Evolutionary conservation across 2,113 vertebrate species (phyloP).

Genomic region (Athene noctua): DNA sequence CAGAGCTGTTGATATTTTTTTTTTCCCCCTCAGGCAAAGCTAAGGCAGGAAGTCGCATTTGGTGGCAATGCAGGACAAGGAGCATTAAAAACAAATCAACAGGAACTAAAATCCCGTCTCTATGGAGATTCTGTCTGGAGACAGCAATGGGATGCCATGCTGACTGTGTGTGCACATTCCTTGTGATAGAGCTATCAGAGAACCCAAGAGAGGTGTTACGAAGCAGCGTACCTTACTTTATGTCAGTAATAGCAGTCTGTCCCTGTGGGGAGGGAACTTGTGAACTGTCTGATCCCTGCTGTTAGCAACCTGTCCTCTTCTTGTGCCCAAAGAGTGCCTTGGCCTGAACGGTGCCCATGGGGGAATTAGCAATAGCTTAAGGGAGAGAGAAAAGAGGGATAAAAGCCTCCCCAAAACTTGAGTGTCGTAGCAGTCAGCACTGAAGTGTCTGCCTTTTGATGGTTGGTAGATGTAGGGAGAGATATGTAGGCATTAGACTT

Average conservation of each 20-base stretch:
- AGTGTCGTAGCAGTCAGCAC: accelerated
- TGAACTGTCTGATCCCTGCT: not conserved
- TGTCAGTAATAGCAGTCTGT: not conserved
- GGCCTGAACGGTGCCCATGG: not conserved
- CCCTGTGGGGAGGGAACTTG: not conserved
- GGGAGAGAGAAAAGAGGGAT: not conserved
- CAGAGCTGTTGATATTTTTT: not conserved
- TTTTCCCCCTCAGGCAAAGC: not conserved
- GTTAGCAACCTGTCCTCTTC: not conserved
- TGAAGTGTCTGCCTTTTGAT: not conserved
- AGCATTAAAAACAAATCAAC: not conserved
- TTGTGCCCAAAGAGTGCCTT: not conserved
- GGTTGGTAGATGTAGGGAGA: not conserved
- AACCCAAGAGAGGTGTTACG: not conserved
- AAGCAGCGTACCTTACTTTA: not conserved
- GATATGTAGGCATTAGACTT: not conserved
- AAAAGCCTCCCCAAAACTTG: not conserved
- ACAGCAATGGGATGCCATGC: not conserved
- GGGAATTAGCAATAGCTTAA: not conserved
- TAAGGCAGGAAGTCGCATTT: not conserved
- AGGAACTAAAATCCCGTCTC: constrained; percentile 33
- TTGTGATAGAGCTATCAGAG: not conserved
- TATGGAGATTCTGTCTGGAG: not conserved
- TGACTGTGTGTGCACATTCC: not conserved
- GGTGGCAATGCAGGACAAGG: not conserved